Base-by-base conservation (phyloP, 2,888 invertebrate genomes). In the Asteroscopus sphinx region DNA sequence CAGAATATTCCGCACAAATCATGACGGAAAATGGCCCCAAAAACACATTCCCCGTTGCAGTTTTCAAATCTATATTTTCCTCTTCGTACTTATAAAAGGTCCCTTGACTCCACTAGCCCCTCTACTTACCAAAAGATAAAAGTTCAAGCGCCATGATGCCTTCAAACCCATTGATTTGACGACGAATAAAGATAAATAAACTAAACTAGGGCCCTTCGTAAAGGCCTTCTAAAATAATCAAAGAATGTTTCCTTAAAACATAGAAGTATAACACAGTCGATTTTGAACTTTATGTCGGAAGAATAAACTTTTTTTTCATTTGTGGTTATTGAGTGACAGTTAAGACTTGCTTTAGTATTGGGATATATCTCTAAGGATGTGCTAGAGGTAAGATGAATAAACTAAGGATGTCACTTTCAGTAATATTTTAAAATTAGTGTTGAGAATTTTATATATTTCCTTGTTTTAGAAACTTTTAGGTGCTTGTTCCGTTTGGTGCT, bases 151-250 rank as follows among this genome's bases (percentile, higher is more conserved):
- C 21, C 30, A 7, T 5, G 11, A 42, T 28, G 12, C 32, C 36
- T 25, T 44, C 3, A 39, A 28, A 55, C 44, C 30, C 45, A 54
- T 57, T 57, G 56, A 47, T 35, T 36, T 52, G 21, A 41, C 25
- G 21, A 6, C 35, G 51, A 64, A 67, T 42, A 53, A 53, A 41
- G 49, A 51, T 63, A 63, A 55, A 55, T 58, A 58, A 51, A 54
- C 33, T 30, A 15, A 54, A 45, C 32, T n/a, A 47, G 9, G 16
- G 12, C 16, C 33, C 41, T 55, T 36, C n/a, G 8, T n/a, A 39
- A 36, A 37, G 40, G 15, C n/a, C 16, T 52, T 53, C 35, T 15
- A 40, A 59, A 65, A 57, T 53, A 63, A 67, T 44, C 51, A 46
- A 55, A 44, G 17, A 37, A 44, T 30, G 9, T 40, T 57, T 51